A percentile compares a stretch with the other conserved stretches of the same genome.
These are phyloP conservation scores for Bombylius major DNA, from an alignment of 2,888 invertebrate genomes.

Conservation along the genomic window DNA sequence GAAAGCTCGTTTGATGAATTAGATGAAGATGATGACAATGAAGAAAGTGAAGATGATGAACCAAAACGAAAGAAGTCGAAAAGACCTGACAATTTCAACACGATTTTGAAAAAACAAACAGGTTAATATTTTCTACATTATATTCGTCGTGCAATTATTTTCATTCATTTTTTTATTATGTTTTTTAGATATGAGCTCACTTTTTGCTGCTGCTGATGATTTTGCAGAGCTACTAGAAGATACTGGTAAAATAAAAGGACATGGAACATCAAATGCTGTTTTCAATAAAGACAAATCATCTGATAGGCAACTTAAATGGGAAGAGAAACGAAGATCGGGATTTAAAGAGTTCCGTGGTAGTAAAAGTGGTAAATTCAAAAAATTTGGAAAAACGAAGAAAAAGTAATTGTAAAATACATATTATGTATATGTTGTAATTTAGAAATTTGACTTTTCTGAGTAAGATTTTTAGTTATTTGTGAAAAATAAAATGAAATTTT, in stretches of 20 bases:
- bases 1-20: conserved; percentile 16
- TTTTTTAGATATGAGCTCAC: conserved; percentile 41
- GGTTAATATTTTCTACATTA: conserved; percentile 19
- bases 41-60: conserved; percentile 19
- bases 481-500: too few relatives aligned
- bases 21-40: conserved; percentile 19
- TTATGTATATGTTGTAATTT: too few relatives aligned
- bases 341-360: not conserved
- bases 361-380: not conserved
- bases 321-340: conserved; percentile 44
- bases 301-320: conserved; percentile 70
- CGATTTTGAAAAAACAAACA: conserved; percentile 28
- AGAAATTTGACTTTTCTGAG: too few relatives aligned
- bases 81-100: conserved; percentile 24
- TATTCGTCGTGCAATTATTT: too few relatives aligned
- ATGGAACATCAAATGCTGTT: conserved; percentile 54
- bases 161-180: not conserved
- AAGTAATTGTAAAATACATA: not conserved
- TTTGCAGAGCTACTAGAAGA: conserved; percentile 81
- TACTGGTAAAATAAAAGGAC: conserved; percentile 52
- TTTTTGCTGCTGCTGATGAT: conserved; percentile 79
- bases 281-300: conserved; percentile 67
- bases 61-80: conserved; percentile 13
- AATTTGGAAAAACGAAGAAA: not conserved
- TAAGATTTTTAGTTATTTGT: too few relatives aligned